Base-by-base conservation (phyloP, 2,797 vertebrate species). In the Urophycis tenuis region DNA sequence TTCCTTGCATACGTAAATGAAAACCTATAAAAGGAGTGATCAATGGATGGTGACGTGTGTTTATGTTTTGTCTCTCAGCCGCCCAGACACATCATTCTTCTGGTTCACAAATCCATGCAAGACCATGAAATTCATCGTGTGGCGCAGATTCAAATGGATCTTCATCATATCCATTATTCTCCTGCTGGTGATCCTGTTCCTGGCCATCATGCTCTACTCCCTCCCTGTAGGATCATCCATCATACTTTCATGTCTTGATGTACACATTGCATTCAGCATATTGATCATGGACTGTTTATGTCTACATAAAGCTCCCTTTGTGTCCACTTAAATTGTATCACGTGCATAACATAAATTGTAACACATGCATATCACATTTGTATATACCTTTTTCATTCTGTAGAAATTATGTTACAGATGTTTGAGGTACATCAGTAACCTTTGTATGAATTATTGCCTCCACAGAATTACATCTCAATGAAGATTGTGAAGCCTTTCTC, bases 31-130 rank as follows among this genome's bases (percentile, higher is more conserved):
- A 70, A 12, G n/a, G n/a, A n/a, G 2, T 14, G 2, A 45, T 17
- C 12, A 45, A 17, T 14, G 15, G 12, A 14, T 45, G 12, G 19
- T 60, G 53, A 60, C n/a, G n/a, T 33, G 10, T 72, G 15, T 22
- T 75, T 0, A 39, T 80, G 45, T 86, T 2, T 81, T 41, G 6
- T 75, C 80, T 8, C 73, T 77, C 91, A 99, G 98, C 79, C 98
- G 98, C 29, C 98, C 98, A 25, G 96, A 98, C 82, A 99, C 96
- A 0, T 99, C 98, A 5, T 99, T 99, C 94, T 95, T 99, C 83
- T 99, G 98, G 98, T 99, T 99, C 88, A 95, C 93, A 84, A 98
- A 95, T 91, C 97, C 97, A 0, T 99, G 95, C 88, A 99, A 98
- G 90, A 97, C 97, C 75, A 91, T 97, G 95, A 97, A 91, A 81